Evolutionary conservation across 2,797 vertebrate genomes (phyloP).

Genomic region (Dendrocincla tyrannina): DNA sequence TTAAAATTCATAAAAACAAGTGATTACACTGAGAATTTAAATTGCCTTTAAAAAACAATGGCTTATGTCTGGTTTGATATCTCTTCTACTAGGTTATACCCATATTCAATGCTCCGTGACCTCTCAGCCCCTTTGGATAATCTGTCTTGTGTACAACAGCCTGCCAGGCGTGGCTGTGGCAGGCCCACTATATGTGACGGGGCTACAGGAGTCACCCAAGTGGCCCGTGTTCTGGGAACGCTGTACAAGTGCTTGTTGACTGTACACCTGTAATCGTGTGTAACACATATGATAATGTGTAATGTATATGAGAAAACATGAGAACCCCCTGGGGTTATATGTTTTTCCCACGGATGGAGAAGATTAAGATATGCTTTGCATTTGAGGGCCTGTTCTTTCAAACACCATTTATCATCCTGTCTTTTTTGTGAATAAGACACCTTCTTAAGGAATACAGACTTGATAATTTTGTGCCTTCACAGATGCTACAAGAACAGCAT

Average conservation of each 20-base stretch:
- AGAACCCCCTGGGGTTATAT: neutral
- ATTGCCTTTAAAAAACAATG: neutral
- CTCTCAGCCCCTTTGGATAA: neutral
- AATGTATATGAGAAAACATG: neutral
- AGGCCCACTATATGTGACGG: rapidly evolving
- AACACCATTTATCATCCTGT: rapidly evolving
- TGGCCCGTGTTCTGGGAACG: rapidly evolving
- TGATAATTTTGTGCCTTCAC: neutral
- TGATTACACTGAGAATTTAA: neutral
- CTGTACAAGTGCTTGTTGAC: neutral
- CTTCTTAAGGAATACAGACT: neutral
- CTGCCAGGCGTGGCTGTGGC: neutral
- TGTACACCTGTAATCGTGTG: neutral
- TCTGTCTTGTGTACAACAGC: neutral
- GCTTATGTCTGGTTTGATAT: neutral
- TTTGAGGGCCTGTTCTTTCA: neutral
- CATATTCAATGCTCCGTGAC: neutral
- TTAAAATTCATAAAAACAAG: neutral
- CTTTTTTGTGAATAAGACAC: neutral
- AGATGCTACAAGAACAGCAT: neutral
- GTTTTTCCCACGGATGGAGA: neutral
- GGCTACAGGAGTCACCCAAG: neutral
- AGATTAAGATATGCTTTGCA: neutral
- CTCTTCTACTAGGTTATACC: neutral
- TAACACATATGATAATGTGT: neutral